phyloP scores from a whole-genome alignment of 2,113 vertebrate species.

The Tinamus guttatus region DNA sequence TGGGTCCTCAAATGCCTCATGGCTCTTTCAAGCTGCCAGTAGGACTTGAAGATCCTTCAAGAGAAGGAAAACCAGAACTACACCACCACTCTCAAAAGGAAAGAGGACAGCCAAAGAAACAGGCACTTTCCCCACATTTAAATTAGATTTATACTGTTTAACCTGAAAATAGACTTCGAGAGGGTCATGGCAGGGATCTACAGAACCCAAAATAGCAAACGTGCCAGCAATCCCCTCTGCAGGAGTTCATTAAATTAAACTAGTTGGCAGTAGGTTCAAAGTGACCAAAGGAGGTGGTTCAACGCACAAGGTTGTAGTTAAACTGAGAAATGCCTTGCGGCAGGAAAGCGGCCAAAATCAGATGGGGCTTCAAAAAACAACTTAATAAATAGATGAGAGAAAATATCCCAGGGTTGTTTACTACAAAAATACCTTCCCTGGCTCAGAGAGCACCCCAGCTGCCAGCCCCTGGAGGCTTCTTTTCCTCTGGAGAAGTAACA shows the following conservation, averaged over 20 bases:
- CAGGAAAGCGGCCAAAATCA: background rate
- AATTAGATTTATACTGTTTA: background rate
- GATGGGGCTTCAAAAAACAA: background rate
- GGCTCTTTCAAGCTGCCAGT: background rate
- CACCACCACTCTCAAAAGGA: background rate
- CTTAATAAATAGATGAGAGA: background rate
- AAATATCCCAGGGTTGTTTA: background rate
- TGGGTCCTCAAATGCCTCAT: background rate
- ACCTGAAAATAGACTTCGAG: background rate
- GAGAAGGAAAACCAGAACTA: accelerated
- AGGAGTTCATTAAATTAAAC: background rate
- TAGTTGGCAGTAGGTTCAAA: background rate
- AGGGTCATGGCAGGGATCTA: background rate
- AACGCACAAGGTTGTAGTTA: background rate
- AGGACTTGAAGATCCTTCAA: background rate
- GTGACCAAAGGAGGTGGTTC: background rate
- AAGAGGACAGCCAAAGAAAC: background rate
- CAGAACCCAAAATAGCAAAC: background rate
- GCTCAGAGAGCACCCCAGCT: background rate
- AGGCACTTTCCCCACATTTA: background rate
- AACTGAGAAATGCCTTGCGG: background rate
- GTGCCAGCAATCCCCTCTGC: background rate
- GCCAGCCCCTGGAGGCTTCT: background rate
- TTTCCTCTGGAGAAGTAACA: background rate
- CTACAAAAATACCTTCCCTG: background rate